Conservation (phyloP, 2,888 invertebrate species). For the Drosophila nigricruria region DNA sequence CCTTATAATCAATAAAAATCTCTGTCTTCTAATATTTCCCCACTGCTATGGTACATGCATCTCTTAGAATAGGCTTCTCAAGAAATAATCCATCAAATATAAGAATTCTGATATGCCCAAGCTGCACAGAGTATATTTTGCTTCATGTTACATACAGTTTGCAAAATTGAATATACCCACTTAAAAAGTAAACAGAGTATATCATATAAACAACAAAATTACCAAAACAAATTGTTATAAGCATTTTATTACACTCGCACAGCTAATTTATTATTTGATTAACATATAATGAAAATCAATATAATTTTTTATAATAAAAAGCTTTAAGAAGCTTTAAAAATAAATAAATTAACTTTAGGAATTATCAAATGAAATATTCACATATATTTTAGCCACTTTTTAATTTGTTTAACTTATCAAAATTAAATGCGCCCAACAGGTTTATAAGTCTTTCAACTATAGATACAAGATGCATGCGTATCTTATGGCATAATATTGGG, state of each 20-base stretch:
- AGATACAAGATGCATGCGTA: not conserved
- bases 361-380: conserved; percentile 3
- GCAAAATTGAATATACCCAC: not conserved
- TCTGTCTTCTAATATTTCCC: too few species aligned
- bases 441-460: not conserved
- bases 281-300: not conserved
- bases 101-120: too few species aligned
- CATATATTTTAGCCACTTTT: not conserved
- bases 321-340: not conserved
- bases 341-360: not conserved
- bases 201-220: not conserved
- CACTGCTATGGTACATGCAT: too few species aligned
- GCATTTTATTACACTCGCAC: not conserved
- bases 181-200: not conserved
- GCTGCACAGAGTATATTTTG: not conserved
- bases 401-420: not conserved
- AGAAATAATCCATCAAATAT: not conserved
- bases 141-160: not conserved
- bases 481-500: too few species aligned
- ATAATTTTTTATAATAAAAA: not conserved
- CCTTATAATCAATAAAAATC: too few species aligned
- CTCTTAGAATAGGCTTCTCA: not conserved
- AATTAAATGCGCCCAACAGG: not conserved
- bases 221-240: not conserved
- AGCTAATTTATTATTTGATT: conserved; percentile 8